Percentiles rank a stretch among this genome's conserved stretches.
phyloP scores from a whole-genome alignment of 2,888 invertebrate genomes.

The Campoletis raptor region DNA sequence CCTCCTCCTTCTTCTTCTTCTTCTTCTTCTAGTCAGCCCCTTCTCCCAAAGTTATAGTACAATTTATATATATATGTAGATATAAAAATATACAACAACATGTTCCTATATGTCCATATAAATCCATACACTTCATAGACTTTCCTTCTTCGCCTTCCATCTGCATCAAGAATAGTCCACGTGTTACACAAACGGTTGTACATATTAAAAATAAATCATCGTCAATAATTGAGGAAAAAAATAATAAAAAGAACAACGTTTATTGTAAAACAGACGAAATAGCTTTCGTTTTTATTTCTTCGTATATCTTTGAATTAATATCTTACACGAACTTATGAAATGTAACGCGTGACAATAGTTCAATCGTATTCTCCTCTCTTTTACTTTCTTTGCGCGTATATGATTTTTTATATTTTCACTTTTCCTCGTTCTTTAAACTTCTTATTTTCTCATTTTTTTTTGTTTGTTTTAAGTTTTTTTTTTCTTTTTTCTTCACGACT shows the following conservation, averaged over 20 bases:
- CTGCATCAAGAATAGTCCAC: neutral
- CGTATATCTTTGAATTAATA: conserved; percentile 72
- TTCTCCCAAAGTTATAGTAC: conserved; percentile 17
- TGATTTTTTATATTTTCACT: conserved; percentile 26
- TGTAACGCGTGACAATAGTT: conserved; percentile 47
- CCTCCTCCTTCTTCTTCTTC: neutral
- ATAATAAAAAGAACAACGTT: conserved; percentile 27
- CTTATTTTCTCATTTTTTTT: conserved; percentile 2
- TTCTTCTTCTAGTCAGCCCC: conserved; percentile 45
- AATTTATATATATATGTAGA: neutral
- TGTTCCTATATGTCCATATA: neutral
- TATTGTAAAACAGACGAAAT: conserved; percentile 82
- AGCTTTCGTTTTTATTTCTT: conserved; percentile 76
- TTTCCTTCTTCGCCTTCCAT: neutral
- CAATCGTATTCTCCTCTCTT: conserved; percentile 17
- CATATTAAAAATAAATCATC: conserved; percentile 3
- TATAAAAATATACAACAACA: neutral
- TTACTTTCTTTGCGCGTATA: conserved; percentile 11
- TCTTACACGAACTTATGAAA: conserved; percentile 67
- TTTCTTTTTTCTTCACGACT: conserved; percentile 11
- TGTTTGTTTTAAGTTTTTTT: neutral
- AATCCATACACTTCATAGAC: conserved; percentile 6
- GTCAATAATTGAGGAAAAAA: conserved; percentile 34
- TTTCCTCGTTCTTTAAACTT: neutral
- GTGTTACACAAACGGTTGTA: neutral